Base-by-base conservation (phyloP, 2,888 invertebrate species). In the Malachius bipustulatus region DNA sequence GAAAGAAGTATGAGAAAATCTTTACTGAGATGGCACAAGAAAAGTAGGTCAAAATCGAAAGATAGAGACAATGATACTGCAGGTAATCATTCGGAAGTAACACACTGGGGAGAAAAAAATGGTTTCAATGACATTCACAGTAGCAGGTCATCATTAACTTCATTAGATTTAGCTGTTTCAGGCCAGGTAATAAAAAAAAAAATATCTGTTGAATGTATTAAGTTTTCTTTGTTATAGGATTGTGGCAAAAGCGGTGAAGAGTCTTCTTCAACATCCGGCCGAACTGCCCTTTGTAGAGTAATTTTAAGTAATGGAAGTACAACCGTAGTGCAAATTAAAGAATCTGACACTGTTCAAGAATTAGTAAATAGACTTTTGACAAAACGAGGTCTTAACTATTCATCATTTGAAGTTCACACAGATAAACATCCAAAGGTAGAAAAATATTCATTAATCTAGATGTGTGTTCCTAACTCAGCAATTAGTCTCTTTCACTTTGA, bases 231-330 rank as follows among this genome's bases (percentile, higher is more conserved):
- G 27, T 42, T 45, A 16, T 41, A 56, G 54, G 53, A 52, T 36
- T 41, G 47, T 3, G 35, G 43, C 14, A 49, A 47, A 32, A 45
- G 46, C 14, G 45, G 38, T 37, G 47, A 40, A 31, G 47, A 49
- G 32, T 54, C 55, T 30, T 43, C 37, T 6, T 38, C 42, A 8
- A 42, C 39, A 15, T 37, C 47, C 6, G 58, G 57, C 2, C 52
- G 59, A 46, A 59, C 62, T 9, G 65, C 71, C 3, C 62, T 87
- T 16, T 89, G 89, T 57, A 76, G 90, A 45, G 87, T 96, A 40
- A 77, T 85, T 53, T 66, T 96, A 40, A 85, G 87, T 2, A 91
- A 93, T 64, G 84, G 85, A 31, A 88, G 90, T 38, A 90, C 93
- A 2, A 90, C 93, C 1, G 90, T 94, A 46, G 84, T 93, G 39